Conservation (phyloP, 2,797 vertebrate genomes). For the Scleropages formosus region DNA sequence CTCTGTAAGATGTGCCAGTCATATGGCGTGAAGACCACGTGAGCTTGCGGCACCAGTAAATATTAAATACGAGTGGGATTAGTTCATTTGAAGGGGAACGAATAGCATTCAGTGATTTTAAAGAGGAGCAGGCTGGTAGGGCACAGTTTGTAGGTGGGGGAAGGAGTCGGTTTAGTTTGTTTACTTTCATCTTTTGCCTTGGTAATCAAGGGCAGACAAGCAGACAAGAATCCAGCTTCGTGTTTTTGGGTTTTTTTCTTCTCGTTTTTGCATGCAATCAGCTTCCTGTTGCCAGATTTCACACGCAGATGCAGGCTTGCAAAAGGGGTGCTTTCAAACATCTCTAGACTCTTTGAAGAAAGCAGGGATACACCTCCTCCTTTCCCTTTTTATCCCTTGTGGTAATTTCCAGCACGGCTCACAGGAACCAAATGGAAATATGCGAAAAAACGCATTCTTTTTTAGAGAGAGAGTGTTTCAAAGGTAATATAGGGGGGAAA, state of each 20-base stretch:
- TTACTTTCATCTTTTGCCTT: conserved; percentile 17
- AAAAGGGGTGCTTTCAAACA: conserved; percentile 9
- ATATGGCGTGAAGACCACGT: background rate
- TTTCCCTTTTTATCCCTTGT: conserved; percentile 3
- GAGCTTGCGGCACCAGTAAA: background rate
- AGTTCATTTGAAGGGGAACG: conserved; percentile 15
- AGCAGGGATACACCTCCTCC: background rate
- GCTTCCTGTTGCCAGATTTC: conserved; percentile 12
- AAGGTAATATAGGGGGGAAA: too few relatives aligned
- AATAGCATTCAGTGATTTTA: background rate
- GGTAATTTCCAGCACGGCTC: background rate
- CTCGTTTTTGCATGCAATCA: background rate
- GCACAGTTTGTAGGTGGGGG: conserved; percentile 3
- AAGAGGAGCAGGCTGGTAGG: background rate
- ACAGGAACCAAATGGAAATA: conserved; percentile 5
- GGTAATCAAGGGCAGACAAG: conserved; percentile 14
- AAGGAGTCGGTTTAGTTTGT: background rate
- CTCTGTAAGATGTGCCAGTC: background rate
- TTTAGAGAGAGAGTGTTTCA: too few relatives aligned
- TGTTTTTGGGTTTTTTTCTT: too few relatives aligned
- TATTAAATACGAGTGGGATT: conserved; percentile 5
- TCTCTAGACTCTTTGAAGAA: conserved; percentile 11
- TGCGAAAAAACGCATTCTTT: too few relatives aligned
- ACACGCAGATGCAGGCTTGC: background rate
- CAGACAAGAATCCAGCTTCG: conserved; percentile 17